Evolutionary conservation across 2,888 invertebrate species (phyloP), one percentile per base, ranked within the genome.

Genomic region (Parthenolecanium corni): DNA sequence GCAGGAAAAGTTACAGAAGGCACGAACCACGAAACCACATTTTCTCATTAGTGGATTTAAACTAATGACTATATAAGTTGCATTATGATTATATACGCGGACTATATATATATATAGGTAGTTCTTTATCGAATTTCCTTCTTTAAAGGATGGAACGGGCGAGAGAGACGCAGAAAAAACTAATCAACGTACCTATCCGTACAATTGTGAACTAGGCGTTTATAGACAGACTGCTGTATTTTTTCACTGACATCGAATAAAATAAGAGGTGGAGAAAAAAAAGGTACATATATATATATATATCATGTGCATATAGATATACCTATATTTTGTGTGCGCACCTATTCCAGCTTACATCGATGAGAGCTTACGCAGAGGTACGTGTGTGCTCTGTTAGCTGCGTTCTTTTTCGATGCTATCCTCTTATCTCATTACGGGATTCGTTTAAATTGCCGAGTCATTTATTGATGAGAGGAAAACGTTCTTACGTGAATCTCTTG

Each of bases 381-480:
- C 9, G 31, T 31, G 31, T n/a, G n/a, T n/a, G n/a, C n/a, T n/a
- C 31, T 31, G n/a, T 14, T 42, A 16, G n/a, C 18, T 49, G 20
- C 46, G 11, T 21, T 49, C 21, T 49, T 23, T 46, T 23, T 11
- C 49, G 18, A 18, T 21, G 58, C 47, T 49, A 18, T 36, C 58
- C 36, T 20, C 23, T 23, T 23, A 49, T 58, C 46, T 58, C 58
- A 58, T 58, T 58, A 58, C 38, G 21, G n/a, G 58, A 49, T 49
- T 14, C 2, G 20, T 58, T 63, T n/a, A n/a, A n/a, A n/a, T 53
- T n/a, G 63, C 63, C 42, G 63, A 53, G 52, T 63, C 63, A 63
- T 46, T 46, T 46, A 63, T 53, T 63, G 63, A 63, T 63, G 63
- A 63, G 63, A 53, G 63, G 53, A 63, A 63, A 63, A 63, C 63